These are phyloP conservation scores for Dromiciops gliroides DNA, from an alignment of 2,113 vertebrate genomes.

Conservation along the genomic window DNA sequence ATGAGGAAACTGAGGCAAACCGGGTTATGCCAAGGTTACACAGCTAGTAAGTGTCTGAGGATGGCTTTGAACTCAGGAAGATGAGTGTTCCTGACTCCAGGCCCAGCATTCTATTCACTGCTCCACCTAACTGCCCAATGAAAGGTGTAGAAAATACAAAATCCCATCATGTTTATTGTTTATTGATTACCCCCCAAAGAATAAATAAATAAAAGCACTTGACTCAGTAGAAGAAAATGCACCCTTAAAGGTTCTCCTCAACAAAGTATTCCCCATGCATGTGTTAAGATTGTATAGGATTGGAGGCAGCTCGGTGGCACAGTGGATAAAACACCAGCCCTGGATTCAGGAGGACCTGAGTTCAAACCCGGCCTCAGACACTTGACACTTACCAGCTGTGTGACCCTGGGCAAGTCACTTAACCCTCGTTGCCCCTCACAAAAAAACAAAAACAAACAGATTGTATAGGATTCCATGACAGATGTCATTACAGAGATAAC, in stretches of 20 bases:
- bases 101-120: neutral
- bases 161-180: neutral
- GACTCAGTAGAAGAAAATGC: neutral
- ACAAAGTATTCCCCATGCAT: neutral
- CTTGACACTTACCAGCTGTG: no score
- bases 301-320: no score
- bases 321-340: no score
- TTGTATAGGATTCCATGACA: neutral
- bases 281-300: neutral
- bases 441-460: no score
- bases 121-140: neutral
- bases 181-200: neutral
- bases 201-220: neutral
- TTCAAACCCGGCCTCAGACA: no score
- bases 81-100: neutral
- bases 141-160: neutral
- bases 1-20: neutral
- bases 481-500: neutral
- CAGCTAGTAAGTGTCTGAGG: neutral
- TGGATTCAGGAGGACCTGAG: no score
- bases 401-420: no score
- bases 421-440: no score
- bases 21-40: neutral
- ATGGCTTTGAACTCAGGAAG: neutral
- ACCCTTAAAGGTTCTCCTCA: neutral